Evolutionary conservation across 2,888 invertebrate genomes (phyloP).

Genomic region (Lacanobia oleracea): DNA sequence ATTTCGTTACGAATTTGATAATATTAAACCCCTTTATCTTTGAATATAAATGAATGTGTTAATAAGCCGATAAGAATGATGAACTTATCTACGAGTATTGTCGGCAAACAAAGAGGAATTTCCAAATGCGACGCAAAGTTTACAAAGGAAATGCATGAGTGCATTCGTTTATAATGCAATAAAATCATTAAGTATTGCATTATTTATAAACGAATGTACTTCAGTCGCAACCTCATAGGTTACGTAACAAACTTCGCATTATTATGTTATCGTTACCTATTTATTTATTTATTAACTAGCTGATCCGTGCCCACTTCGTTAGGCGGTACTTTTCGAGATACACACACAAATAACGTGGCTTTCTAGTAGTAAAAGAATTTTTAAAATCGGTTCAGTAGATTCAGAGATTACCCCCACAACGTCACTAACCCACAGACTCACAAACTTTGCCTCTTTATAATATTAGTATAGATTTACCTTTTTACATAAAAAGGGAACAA

Average conservation of each 20-base stretch:
- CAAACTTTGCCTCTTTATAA: too few relatives aligned
- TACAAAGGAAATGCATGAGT: not conserved
- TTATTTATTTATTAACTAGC: too few relatives aligned
- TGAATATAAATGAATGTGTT: slow-evolving; percentile 31
- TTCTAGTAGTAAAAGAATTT: too few relatives aligned
- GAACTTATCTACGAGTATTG: not conserved
- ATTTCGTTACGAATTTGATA: slow-evolving; percentile 45
- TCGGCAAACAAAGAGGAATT: slow-evolving; percentile 16
- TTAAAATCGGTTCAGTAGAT: too few relatives aligned
- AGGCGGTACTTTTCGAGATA: too few relatives aligned
- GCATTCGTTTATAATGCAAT: not conserved
- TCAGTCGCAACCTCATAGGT: not conserved
- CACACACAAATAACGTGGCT: too few relatives aligned
- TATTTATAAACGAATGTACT: slow-evolving; percentile 17
- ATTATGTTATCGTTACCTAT: slow-evolving; percentile 1
- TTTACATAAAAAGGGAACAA: slow-evolving; percentile 31
- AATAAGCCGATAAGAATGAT: slow-evolving; percentile 26
- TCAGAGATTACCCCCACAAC: too few relatives aligned
- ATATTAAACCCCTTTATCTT: slow-evolving; percentile 23
- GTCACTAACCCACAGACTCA: too few relatives aligned
- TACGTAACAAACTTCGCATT: slow-evolving; percentile 5
- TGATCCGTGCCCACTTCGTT: too few relatives aligned
- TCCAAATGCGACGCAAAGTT: slow-evolving; percentile 3
- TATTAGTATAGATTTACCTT: not conserved
- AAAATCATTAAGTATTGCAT: slow-evolving; percentile 2